These are phyloP conservation scores for Tetramorium parvispinum DNA, from an alignment of 1,140 invertebrate genomes.

Conservation along the genomic window DNA sequence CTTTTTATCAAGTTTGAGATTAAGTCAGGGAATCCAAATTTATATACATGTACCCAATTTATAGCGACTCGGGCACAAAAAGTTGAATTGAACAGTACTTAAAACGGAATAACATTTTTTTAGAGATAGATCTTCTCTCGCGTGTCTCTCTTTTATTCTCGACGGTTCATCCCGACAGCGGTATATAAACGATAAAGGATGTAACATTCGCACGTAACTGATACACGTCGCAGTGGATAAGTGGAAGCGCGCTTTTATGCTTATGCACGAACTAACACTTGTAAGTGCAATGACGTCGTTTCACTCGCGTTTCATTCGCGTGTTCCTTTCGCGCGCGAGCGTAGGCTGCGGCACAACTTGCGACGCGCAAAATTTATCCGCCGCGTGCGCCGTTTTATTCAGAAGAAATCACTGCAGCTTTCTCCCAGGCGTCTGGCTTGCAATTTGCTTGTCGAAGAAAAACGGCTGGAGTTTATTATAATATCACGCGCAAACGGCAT, in stretches of 20 bases:
- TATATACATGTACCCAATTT: background rate
- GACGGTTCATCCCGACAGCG: background rate
- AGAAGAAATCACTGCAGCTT: background rate
- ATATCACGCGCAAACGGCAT: background rate
- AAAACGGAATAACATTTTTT: background rate
- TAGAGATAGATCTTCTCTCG: background rate
- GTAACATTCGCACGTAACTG: background rate
- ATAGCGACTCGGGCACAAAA: background rate
- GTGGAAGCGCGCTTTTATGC: constrained; percentile 9
- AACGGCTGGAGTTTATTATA: background rate
- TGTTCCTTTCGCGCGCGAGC: too few species aligned
- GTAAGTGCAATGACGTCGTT: constrained; percentile 17
- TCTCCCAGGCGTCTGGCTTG: background rate
- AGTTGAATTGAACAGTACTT: background rate
- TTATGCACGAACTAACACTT: background rate
- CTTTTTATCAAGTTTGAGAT: background rate
- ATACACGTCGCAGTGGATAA: constrained; percentile 5
- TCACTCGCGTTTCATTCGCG: background rate
- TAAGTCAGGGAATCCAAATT: background rate
- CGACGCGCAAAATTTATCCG: background rate
- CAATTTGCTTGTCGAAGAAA: constrained; percentile 5
- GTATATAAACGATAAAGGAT: constrained; percentile 33
- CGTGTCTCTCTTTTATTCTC: background rate
- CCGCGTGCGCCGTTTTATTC: constrained; percentile 9
- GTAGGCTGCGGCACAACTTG: background rate